These are phyloP conservation scores for Pantherophis alleghaniensis DNA, from an alignment of 2,797 vertebrate species.

Conservation along the genomic window DNA sequence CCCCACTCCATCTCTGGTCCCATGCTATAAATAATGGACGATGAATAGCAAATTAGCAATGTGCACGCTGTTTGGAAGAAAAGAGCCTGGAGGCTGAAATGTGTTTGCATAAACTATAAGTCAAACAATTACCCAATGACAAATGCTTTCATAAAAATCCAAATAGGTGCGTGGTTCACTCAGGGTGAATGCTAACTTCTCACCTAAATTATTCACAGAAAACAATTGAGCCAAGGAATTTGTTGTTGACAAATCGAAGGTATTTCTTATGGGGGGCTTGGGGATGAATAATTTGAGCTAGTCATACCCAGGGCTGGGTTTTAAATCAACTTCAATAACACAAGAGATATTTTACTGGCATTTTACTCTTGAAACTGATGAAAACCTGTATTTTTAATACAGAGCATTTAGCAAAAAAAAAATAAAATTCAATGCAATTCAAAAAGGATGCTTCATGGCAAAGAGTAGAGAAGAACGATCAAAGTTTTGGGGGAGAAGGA, in stretches of 20 bases:
- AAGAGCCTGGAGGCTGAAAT: slow-evolving; percentile 15
- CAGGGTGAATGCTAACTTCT: slow-evolving; percentile 20
- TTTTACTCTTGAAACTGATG: not conserved
- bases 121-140: slow-evolving; percentile 38
- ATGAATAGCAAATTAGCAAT: slow-evolving; percentile 33
- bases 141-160: slow-evolving; percentile 40
- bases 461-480: not conserved
- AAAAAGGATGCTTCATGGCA: not conserved
- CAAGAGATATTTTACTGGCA: fast-evolving
- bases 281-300: slow-evolving; percentile 25
- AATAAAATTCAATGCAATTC: not conserved
- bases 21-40: slow-evolving; percentile 25
- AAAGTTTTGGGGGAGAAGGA: not conserved
- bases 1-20: not conserved
- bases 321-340: not conserved
- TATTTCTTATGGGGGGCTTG: not conserved
- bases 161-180: slow-evolving; percentile 7
- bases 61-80: slow-evolving; percentile 12
- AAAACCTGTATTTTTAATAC: not conserved
- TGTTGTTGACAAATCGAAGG: slow-evolving; percentile 21
- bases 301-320: slow-evolving; percentile 7
- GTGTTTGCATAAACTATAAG: slow-evolving; percentile 32
- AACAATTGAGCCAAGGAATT: slow-evolving; percentile 22
- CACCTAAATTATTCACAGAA: slow-evolving; percentile 30
- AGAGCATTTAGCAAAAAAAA: not conserved